These are phyloP conservation scores for Deilephila porcellus DNA, from an alignment of 2,888 invertebrate species.

Conservation along the genomic window DNA sequence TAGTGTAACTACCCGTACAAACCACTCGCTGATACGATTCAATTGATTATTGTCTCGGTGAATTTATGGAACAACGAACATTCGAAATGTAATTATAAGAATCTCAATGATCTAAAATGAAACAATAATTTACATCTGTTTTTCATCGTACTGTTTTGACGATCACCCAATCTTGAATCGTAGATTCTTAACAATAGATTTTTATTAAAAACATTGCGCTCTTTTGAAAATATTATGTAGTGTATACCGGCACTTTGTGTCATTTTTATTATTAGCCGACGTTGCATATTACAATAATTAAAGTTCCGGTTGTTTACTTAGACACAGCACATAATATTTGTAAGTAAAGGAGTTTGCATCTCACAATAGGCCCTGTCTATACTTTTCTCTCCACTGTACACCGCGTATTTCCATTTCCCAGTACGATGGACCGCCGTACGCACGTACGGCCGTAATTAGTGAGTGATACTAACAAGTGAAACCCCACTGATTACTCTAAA, in stretches of 20 bases:
- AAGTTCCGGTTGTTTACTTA: slow-evolving; percentile 11
- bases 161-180: slow-evolving; percentile 5
- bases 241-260: slow-evolving; percentile 21
- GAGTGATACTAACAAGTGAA: slow-evolving; percentile 14
- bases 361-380: slow-evolving; percentile 7
- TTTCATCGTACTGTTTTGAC: background rate
- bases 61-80: slow-evolving; percentile 76
- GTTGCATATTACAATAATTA: slow-evolving; percentile 10
- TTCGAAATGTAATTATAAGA: slow-evolving; percentile 62
- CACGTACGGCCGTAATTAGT: too few relatives aligned
- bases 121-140: slow-evolving; percentile 32
- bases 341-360: slow-evolving; percentile 20
- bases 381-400: background rate
- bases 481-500: slow-evolving; percentile 37
- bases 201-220: slow-evolving; percentile 15
- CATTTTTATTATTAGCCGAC: slow-evolving; percentile 4
- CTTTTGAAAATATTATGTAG: slow-evolving; percentile 19
- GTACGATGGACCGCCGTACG: background rate
- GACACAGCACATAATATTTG: slow-evolving; percentile 5
- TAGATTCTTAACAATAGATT: slow-evolving; percentile 19
- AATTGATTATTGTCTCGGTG: slow-evolving; percentile 53
- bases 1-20: background rate
- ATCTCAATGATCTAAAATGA: slow-evolving; percentile 41
- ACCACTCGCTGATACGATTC: slow-evolving; percentile 16
- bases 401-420: background rate